phyloP scores from a whole-genome alignment of 2,113 vertebrate genomes.

The Hippoglossus stenolepis region DNA sequence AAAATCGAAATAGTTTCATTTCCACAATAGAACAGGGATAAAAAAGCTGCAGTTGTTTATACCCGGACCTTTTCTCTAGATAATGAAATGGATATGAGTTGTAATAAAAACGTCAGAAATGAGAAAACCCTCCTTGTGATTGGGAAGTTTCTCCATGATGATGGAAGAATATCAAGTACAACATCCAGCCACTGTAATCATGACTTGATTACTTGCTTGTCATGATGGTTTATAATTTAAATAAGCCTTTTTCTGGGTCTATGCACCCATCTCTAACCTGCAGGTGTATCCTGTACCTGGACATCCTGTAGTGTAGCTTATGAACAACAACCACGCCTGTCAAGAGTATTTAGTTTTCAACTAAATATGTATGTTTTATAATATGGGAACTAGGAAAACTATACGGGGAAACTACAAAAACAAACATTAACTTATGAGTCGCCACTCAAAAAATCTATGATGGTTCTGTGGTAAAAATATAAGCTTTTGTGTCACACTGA shows the following conservation, averaged over 20 bases:
- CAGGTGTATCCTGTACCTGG: background rate
- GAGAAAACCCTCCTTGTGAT: background rate
- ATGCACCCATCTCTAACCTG: background rate
- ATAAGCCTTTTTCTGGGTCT: background rate
- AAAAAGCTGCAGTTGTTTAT: constrained; percentile 1
- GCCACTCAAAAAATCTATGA: no score
- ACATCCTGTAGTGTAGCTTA: background rate
- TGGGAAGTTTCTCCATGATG: background rate
- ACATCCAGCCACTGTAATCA: background rate
- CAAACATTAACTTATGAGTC: no score
- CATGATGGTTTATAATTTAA: background rate
- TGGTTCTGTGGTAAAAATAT: no score
- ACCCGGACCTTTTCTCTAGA: background rate
- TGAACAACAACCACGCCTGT: background rate
- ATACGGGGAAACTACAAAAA: no score
- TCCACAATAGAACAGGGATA: background rate
- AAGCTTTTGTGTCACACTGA: no score
- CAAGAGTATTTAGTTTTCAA: background rate
- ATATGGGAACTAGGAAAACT: no score
- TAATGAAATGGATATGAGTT: background rate
- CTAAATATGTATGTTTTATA: no score
- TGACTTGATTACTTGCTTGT: background rate
- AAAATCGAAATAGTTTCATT: constrained; percentile 3
- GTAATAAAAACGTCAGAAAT: background rate
- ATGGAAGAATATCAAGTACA: background rate